phyloP scores from a whole-genome alignment of 2,113 vertebrate species.

The Collichthys lucidus region DNA sequence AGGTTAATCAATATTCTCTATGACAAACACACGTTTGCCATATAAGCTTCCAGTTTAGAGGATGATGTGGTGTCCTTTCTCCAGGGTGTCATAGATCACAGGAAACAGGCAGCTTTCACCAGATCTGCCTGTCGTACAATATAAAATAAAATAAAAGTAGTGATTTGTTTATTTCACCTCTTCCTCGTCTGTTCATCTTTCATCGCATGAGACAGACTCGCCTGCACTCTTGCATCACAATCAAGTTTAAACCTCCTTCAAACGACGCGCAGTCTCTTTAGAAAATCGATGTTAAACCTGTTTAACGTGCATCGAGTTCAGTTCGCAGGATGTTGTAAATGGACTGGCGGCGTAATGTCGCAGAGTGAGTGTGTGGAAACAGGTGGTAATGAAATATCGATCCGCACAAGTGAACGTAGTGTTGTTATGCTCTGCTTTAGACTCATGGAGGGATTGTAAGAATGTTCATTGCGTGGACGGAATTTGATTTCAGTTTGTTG shows the following conservation, averaged over 20 bases:
- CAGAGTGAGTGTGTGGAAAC: neutral
- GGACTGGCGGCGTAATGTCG: neutral
- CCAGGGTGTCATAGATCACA: neutral
- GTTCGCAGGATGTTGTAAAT: neutral
- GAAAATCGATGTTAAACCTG: neutral
- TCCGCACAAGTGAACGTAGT: slow-evolving; percentile 7
- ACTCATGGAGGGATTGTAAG: neutral
- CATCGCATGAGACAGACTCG: neutral
- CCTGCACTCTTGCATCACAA: neutral
- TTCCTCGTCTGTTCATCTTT: neutral
- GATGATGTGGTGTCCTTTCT: neutral
- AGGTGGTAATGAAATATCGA: slow-evolving; percentile 64
- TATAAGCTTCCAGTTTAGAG: neutral
- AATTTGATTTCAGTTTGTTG: neutral
- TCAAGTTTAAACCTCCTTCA: neutral
- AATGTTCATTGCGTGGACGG: too few species aligned
- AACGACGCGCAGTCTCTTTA: neutral
- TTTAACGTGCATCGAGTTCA: neutral
- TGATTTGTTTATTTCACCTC: neutral
- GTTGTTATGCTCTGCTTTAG: neutral
- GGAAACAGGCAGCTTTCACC: neutral
- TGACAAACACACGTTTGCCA: neutral
- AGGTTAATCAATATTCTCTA: neutral
- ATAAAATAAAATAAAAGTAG: neutral
- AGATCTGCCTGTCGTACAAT: neutral